Conservation (phyloP, 2,113 vertebrate species). For the Pyxicephalus adspersus region DNA sequence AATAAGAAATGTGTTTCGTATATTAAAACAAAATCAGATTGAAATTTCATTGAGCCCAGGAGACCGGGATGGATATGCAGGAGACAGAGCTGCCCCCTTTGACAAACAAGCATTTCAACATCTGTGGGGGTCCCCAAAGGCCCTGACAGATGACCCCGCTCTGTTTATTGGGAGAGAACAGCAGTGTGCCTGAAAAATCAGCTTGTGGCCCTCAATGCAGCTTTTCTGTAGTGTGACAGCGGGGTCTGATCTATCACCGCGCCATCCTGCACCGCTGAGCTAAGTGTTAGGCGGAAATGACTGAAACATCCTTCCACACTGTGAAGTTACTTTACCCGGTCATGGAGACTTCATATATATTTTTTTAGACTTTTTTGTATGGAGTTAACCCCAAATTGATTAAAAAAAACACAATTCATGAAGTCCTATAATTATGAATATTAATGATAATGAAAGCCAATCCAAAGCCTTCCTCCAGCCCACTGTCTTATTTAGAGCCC, state of each 20-base stretch:
- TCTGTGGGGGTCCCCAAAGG: neutral
- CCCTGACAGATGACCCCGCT: constrained; percentile 39
- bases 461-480: no score
- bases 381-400: neutral
- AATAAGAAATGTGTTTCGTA: neutral
- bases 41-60: constrained; percentile 8
- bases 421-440: no score
- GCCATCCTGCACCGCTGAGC: constrained; percentile 23
- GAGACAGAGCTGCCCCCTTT: neutral
- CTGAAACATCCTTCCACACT: constrained; percentile 2
- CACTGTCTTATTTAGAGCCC: no score
- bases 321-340: neutral
- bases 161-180: neutral
- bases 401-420: neutral
- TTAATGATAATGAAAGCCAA: no score
- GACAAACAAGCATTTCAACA: constrained; percentile 24
- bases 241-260: constrained; percentile 42
- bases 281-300: constrained; percentile 21
- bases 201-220: constrained; percentile 1
- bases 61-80: neutral
- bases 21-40: neutral
- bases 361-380: neutral
- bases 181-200: neutral
- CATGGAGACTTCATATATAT: neutral
- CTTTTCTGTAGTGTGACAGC: constrained; percentile 26